Conservation (phyloP, 2,113 vertebrate species). For the Alces alces region DNA sequence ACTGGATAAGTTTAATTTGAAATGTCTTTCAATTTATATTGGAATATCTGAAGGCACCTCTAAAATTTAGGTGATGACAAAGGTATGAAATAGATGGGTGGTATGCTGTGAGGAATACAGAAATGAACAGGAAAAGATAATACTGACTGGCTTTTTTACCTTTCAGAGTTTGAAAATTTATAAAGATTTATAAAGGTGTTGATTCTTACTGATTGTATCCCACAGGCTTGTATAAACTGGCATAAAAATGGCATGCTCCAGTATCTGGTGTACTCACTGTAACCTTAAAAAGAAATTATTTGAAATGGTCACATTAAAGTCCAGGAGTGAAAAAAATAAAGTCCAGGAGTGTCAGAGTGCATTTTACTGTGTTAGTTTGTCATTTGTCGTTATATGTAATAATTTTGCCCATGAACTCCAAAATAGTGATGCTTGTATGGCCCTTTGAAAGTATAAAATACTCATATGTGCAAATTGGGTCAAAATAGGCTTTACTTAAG, state of each 20-base stretch:
- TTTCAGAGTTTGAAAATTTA: slow-evolving; percentile 42
- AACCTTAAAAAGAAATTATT: background rate
- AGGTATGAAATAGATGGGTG: slow-evolving; percentile 36
- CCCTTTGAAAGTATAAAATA: background rate
- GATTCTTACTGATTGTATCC: background rate
- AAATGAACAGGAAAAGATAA: slow-evolving; percentile 19
- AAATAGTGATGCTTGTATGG: background rate
- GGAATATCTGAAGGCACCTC: slow-evolving; percentile 75
- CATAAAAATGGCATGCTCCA: background rate
- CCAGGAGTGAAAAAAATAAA: background rate
- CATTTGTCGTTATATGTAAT: background rate
- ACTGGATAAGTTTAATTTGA: slow-evolving; percentile 47
- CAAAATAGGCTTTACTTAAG: background rate
- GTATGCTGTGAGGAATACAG: background rate
- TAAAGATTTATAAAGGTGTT: slow-evolving; percentile 19
- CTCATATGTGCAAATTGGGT: background rate
- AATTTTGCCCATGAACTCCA: background rate
- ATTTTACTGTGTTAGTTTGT: slow-evolving; percentile 11
- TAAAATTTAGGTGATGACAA: slow-evolving; percentile 58
- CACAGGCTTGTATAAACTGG: slow-evolving; percentile 46
- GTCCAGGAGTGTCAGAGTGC: background rate
- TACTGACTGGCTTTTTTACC: background rate
- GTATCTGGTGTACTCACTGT: background rate
- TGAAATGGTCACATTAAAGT: slow-evolving; percentile 2
- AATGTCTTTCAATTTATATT: slow-evolving; percentile 50